Evolutionary conservation across 1,140 invertebrate genomes (phyloP).

Genomic region (Uloborus diversus): DNA sequence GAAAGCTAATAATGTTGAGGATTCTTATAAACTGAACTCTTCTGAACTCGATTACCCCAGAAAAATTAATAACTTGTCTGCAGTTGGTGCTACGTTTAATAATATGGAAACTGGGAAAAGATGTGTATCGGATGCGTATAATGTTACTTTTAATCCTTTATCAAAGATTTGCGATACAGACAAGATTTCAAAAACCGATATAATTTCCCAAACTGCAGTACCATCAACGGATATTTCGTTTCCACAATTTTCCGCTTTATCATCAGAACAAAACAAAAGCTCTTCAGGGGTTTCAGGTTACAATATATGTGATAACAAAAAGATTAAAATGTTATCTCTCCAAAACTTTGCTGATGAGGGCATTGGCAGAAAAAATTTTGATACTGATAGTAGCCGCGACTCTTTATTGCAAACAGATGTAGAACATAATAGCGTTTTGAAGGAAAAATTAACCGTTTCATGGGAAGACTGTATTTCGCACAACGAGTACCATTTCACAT

Average conservation of each 20-base stretch:
- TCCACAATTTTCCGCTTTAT: not conserved
- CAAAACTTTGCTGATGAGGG: slow-evolving; percentile 3
- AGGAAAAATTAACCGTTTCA: slow-evolving; percentile 48
- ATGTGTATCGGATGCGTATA: not conserved
- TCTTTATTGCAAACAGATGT: not conserved
- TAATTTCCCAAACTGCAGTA: no score
- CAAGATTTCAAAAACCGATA: no score
- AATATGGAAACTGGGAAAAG: not conserved
- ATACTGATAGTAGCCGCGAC: slow-evolving; percentile 21
- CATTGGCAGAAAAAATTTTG: not conserved
- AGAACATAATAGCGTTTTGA: not conserved
- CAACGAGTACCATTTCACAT: not conserved
- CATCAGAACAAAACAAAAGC: slow-evolving; percentile 1
- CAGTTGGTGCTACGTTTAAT: not conserved
- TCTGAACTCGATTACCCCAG: not conserved
- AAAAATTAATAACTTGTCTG: slow-evolving; percentile 10
- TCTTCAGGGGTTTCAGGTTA: not conserved
- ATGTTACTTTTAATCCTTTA: not conserved
- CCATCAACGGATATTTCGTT: not conserved
- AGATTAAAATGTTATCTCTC: not conserved
- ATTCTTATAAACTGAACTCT: no score
- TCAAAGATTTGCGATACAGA: not conserved
- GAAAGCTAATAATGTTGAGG: not conserved
- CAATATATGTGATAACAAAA: slow-evolving; percentile 4
- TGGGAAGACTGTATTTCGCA: slow-evolving; percentile 44